phyloP scores from a whole-genome alignment of 2,797 vertebrate species.

The Myotis findleyi region DNA sequence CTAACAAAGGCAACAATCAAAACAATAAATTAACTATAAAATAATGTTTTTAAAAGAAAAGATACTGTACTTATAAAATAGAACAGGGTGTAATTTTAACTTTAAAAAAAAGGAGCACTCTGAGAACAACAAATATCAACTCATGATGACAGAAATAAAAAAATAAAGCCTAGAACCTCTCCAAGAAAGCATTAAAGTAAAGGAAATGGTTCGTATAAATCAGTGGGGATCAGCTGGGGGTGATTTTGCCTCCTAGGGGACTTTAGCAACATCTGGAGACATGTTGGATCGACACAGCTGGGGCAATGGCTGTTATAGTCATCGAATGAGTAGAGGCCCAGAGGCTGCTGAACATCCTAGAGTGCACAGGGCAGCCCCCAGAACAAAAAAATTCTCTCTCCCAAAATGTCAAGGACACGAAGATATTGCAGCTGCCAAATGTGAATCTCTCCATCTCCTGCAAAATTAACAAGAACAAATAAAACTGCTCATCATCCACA shows the following conservation, averaged over 20 bases:
- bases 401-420: background rate
- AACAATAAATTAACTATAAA: constrained; percentile 15
- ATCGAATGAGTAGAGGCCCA: background rate
- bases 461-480: background rate
- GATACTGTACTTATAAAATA: background rate
- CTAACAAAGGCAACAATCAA: background rate
- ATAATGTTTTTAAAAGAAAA: background rate
- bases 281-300: background rate
- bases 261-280: background rate
- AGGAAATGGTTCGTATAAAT: background rate
- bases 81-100: background rate
- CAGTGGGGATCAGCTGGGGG: background rate
- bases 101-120: background rate
- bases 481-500: background rate
- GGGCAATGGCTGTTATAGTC: background rate
- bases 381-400: background rate
- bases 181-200: background rate
- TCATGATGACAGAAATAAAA: background rate
- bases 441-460: background rate
- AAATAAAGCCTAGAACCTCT: background rate
- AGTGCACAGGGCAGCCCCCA: background rate
- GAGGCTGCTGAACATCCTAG: background rate
- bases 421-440: background rate
- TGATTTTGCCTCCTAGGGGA: background rate
- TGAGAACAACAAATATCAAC: background rate